These are phyloP conservation scores for Harpalus rubripes DNA, from an alignment of 2,888 invertebrate genomes.

Conservation along the genomic window DNA sequence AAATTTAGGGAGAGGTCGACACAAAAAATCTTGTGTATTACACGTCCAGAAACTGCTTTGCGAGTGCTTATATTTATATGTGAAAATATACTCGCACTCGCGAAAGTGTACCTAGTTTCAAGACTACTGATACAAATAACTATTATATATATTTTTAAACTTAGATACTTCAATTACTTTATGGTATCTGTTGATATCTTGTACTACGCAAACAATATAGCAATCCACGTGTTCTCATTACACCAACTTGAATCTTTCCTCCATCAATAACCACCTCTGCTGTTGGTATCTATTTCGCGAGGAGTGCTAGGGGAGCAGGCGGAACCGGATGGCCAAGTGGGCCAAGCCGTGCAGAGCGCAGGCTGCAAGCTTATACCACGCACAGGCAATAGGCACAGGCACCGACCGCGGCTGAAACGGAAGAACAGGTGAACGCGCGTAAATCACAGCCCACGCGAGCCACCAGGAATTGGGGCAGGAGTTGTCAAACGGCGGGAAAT, in stretches of 20 bases:
- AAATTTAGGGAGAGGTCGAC: too few species aligned
- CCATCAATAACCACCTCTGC: slow-evolving; percentile 4
- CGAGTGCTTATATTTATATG: too few species aligned
- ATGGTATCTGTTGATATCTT: too few species aligned
- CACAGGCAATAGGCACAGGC: slow-evolving; percentile 68
- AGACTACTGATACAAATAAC: too few species aligned
- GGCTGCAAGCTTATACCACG: background rate
- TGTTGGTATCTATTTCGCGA: background rate
- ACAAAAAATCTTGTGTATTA: too few species aligned
- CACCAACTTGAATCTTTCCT: background rate
- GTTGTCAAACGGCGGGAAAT: slow-evolving; percentile 1
- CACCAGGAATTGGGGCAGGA: slow-evolving; percentile 11
- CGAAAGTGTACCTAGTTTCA: too few species aligned
- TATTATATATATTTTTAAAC: too few species aligned
- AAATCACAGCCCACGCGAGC: slow-evolving; percentile 71
- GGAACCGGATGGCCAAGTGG: slow-evolving; percentile 66
- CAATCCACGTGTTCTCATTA: background rate
- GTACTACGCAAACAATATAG: background rate
- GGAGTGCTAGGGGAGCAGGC: slow-evolving; percentile 57
- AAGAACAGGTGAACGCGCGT: slow-evolving; percentile 74
- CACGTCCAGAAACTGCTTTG: too few species aligned
- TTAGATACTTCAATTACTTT: too few species aligned
- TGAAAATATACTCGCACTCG: too few species aligned
- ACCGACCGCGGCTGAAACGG: slow-evolving; percentile 73
- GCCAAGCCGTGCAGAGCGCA: slow-evolving; percentile 47